These are phyloP conservation scores for Sinocyclocheilus maitianheensis DNA, from an alignment of 2,113 vertebrate genomes.

Conservation along the genomic window DNA sequence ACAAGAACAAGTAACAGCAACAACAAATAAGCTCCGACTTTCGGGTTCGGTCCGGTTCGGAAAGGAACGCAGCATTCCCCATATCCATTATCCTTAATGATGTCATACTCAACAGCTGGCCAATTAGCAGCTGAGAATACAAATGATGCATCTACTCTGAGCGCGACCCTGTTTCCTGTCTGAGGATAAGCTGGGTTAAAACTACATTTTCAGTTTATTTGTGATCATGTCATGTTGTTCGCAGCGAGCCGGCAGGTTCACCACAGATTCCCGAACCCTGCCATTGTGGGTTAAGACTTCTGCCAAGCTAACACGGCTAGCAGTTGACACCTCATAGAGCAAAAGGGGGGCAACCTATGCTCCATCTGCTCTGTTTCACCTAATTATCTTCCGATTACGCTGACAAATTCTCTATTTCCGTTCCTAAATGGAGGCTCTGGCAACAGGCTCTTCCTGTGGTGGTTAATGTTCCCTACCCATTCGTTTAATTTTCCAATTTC, in stretches of 20 bases:
- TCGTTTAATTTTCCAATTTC: constrained; percentile 59
- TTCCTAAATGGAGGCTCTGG: constrained; percentile 46
- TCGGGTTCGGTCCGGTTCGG: not conserved
- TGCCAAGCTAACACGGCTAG: constrained; percentile 44
- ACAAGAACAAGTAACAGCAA: no score
- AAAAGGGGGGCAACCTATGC: constrained; percentile 5
- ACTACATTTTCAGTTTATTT: constrained; percentile 19
- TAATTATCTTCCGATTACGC: constrained; percentile 48
- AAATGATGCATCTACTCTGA: constrained; percentile 20
- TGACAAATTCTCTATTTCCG: constrained; percentile 61
- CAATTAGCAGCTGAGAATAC: constrained; percentile 29
- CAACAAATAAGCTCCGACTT: not conserved
- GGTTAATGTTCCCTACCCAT: constrained; percentile 32
- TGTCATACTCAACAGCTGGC: constrained; percentile 41
- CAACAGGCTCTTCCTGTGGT: constrained; percentile 33
- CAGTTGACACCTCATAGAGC: constrained; percentile 56
- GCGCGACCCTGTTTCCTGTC: constrained; percentile 36
- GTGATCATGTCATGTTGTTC: constrained; percentile 5
- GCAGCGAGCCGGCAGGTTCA: not conserved
- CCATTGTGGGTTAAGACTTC: constrained; percentile 44
- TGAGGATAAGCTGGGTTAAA: constrained; percentile 32
- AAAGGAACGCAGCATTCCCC: not conserved
- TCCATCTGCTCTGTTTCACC: constrained; percentile 45
- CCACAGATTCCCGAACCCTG: not conserved
- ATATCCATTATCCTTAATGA: constrained; percentile 30